Evolutionary conservation across 1,140 invertebrate genomes (phyloP).

Genomic region (Sinella curviseta): DNA sequence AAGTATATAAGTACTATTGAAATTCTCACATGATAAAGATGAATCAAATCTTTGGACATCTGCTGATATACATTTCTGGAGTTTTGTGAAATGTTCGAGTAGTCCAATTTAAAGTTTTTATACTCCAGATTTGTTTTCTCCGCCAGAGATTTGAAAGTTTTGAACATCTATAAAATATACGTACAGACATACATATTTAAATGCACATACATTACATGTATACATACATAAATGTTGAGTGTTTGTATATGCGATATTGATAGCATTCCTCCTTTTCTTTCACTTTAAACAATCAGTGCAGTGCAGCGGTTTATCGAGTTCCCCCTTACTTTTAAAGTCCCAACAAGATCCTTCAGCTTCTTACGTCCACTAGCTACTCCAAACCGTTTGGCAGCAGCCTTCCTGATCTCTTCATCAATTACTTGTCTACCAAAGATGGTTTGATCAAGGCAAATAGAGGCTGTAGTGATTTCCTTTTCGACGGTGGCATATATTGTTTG

Average conservation of each 20-base stretch:
- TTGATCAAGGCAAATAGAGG: constrained; percentile 60
- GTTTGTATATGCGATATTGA: no score
- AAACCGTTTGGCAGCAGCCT: constrained; percentile 55
- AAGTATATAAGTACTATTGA: no score
- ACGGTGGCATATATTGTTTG: constrained; percentile 56
- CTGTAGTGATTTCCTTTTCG: constrained; percentile 55
- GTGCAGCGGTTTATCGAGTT: no score
- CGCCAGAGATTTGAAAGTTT: neutral
- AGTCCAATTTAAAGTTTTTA: constrained; percentile 28
- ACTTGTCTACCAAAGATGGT: constrained; percentile 63
- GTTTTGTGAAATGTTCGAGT: constrained; percentile 9
- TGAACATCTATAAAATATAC: constrained; percentile 27
- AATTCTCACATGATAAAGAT: constrained; percentile 4
- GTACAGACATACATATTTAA: no score
- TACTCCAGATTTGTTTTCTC: constrained; percentile 24
- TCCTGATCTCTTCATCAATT: constrained; percentile 59
- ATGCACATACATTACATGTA: no score
- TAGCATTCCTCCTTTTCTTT: no score
- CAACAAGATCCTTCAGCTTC: neutral
- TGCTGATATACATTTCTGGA: constrained; percentile 20
- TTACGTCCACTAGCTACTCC: constrained; percentile 42
- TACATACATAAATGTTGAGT: no score
- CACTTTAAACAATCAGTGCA: no score
- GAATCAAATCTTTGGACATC: constrained; percentile 26
- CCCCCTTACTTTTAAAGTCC: neutral